phyloP scores from a whole-genome alignment of 1,140 invertebrate genomes.

The Ceratina australensis region DNA sequence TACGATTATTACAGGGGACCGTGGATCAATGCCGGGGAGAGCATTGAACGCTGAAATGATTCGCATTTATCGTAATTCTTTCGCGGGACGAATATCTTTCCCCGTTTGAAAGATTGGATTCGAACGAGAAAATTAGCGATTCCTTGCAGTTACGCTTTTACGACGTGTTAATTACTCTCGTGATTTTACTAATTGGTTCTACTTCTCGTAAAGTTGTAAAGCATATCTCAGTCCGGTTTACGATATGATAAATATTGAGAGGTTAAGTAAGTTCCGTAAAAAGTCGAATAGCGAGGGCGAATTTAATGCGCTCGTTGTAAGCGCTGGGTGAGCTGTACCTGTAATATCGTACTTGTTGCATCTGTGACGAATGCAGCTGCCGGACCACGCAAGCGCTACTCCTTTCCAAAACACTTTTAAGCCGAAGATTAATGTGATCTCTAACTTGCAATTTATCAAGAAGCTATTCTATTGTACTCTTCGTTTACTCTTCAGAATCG shows the following conservation, averaged over 20 bases:
- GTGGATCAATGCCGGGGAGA: neutral
- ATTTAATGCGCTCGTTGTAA: neutral
- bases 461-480: no score
- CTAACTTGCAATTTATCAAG: no score
- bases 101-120: neutral
- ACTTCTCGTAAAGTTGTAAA: no score
- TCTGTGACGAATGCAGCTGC: slow-evolving; percentile 5
- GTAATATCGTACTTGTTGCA: slow-evolving; percentile 41
- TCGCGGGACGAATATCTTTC: neutral
- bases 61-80: neutral
- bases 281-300: neutral
- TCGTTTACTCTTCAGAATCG: neutral
- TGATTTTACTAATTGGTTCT: no score
- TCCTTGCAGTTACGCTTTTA: no score
- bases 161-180: no score
- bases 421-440: neutral
- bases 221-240: neutral
- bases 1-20: slow-evolving; percentile 21
- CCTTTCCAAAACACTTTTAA: neutral
- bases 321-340: neutral
- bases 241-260: neutral
- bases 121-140: neutral
- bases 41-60: neutral
- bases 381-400: slow-evolving; percentile 18
- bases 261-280: neutral